Evolutionary conservation across 2,888 invertebrate genomes (phyloP), one percentile per base, ranked within the genome.

Genomic region (Alloplasta piceator): DNA sequence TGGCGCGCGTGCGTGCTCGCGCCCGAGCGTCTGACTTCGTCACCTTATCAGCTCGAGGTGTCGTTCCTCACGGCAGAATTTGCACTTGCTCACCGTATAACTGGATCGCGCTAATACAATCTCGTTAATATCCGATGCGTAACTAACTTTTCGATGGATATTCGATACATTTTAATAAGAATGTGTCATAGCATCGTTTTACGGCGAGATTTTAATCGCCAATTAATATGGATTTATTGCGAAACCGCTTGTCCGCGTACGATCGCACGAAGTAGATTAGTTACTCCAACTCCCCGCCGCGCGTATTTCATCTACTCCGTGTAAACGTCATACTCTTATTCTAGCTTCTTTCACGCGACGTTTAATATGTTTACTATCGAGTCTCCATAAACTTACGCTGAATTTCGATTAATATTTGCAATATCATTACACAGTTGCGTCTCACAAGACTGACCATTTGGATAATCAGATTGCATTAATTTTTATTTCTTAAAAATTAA

Each of bases 171-270:
- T 78, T 78, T 78, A 78, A 82, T 82, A 72, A 75, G 70, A 61
- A 78, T 26, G 67, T 63, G 81, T 82, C 81, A 71, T 61, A 63
- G 50, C 46, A 66, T 78, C 67, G n/a, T 63, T 78, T 72, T 56
- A 70, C 5, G 36, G 3, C 46, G 58, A 61, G 78, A 82, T 82
- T 82, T 75, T 82, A 78, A 82, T 78, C 78, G 56, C 41, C 81
- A 74, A 82, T 82, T 82, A 82, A 82, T 78, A 71, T 67, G 71
- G 48, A 82, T 82, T 82, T 78, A 82, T 82, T 41, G 78, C 74
- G n/a, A 71, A 67, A 61, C 64, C 43, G 46, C 50, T 50, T 70
- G 67, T 70, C 64, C 12, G 52, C 39, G 14, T 7, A 10, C 9
- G 78, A 78, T 74, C 74, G 46, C 39, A 52, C 16, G 64, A 39